phyloP scores from a whole-genome alignment of 2,888 invertebrate species.

The Autographa pulchrina region DNA sequence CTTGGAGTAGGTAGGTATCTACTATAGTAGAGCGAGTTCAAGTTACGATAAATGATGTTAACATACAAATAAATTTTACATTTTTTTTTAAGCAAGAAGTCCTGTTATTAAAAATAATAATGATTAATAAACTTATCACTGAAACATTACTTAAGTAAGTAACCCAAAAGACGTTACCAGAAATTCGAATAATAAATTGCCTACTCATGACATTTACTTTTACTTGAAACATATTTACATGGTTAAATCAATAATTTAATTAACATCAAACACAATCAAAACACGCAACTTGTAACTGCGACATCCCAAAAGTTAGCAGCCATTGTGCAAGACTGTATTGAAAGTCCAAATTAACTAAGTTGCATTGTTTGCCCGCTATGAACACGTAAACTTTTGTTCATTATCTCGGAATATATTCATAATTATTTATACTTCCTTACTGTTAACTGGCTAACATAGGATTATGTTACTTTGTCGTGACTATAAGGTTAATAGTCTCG shows the following conservation, averaged over 20 bases:
- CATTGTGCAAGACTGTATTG: neutral
- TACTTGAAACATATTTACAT: neutral
- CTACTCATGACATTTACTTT: too few species aligned
- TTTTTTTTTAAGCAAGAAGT: too few species aligned
- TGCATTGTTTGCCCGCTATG: conserved; percentile 5
- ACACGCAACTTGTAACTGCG: neutral
- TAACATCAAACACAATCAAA: conserved; percentile 4
- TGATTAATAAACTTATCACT: too few species aligned
- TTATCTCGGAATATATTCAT: conserved; percentile 3
- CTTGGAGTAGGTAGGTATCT: neutral
- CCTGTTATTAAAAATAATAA: too few species aligned
- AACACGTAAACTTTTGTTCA: conserved; percentile 8
- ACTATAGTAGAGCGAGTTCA: neutral
- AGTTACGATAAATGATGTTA: neutral
- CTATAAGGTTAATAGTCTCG: neutral
- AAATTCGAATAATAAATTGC: too few species aligned
- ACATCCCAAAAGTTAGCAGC: neutral
- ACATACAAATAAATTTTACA: neutral
- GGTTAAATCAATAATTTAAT: conserved; percentile 2
- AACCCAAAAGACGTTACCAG: too few species aligned
- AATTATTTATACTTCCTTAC: conserved; percentile 5
- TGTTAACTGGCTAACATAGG: neutral
- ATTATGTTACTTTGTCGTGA: neutral
- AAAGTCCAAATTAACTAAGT: conserved; percentile 9
- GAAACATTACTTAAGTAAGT: too few species aligned